phyloP scores from a whole-genome alignment of 2,888 invertebrate genomes.

The Agonopterix heracliana region DNA sequence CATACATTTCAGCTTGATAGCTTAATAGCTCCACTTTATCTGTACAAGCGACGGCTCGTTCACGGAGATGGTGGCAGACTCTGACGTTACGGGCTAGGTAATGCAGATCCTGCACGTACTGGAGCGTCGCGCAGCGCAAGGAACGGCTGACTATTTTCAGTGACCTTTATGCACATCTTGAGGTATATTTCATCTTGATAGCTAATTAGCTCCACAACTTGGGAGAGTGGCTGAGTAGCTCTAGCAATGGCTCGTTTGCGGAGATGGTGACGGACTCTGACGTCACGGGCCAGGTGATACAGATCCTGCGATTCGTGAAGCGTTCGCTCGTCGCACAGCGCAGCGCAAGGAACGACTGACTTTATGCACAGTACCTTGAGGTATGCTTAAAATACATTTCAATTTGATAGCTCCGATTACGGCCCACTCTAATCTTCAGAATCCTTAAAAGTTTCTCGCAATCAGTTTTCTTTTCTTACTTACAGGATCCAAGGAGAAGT shows the following conservation, averaged over 20 bases:
- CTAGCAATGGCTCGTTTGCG: conserved; percentile 58
- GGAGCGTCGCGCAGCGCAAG: conserved; percentile 54
- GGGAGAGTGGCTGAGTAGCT: conserved; percentile 45
- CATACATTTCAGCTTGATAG: no score
- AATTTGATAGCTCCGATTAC: no score
- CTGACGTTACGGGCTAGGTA: conserved; percentile 59
- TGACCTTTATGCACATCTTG: conserved; percentile 61
- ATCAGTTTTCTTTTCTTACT: not conserved
- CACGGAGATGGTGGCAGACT: conserved; percentile 51
- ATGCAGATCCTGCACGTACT: conserved; percentile 48
- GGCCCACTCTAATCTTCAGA: no score
- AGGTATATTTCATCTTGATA: no score
- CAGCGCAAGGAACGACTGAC: conserved; percentile 38
- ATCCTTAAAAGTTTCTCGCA: no score
- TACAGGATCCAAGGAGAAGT: conserved; percentile 57
- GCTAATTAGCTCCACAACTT: conserved; percentile 23
- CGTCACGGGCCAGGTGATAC: conserved; percentile 60
- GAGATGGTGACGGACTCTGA: conserved; percentile 54
- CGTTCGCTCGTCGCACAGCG: conserved; percentile 61
- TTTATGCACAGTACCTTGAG: conserved; percentile 48
- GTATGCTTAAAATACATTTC: no score
- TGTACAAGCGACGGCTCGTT: conserved; percentile 61
- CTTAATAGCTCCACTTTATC: conserved; percentile 25
- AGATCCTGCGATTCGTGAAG: conserved; percentile 51
- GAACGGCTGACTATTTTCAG: conserved; percentile 48